phyloP scores from a whole-genome alignment of 2,888 invertebrate species.

The Gandaritis pyraliata region DNA sequence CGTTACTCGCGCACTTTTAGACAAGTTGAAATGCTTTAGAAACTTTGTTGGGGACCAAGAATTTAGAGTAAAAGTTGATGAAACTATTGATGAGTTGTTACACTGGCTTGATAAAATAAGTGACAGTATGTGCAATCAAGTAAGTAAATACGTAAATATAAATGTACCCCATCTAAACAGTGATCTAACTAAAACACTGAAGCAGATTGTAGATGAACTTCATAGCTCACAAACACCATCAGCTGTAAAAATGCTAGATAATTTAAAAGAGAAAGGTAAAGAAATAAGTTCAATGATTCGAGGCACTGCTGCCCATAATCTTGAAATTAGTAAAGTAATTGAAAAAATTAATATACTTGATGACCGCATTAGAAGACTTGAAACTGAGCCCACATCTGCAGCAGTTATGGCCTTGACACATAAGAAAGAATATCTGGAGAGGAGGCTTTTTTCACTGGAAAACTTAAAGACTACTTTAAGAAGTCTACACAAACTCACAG shows the following conservation, averaged over 20 bases:
- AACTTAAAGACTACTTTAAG: conserved; percentile 64
- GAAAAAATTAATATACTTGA: conserved; percentile 67
- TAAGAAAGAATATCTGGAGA: conserved; percentile 69
- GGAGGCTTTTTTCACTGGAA: conserved; percentile 62
- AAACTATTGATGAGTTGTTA: conserved; percentile 60
- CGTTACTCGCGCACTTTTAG: conserved; percentile 52
- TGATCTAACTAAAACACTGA: conserved; percentile 69
- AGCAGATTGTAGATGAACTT: conserved; percentile 67
- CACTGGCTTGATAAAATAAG: conserved; percentile 72
- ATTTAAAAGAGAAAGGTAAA: conserved; percentile 61
- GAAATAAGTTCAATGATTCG: conserved; percentile 65
- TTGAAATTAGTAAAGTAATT: conserved; percentile 68
- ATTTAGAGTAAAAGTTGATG: conserved; percentile 56
- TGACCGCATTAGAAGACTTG: conserved; percentile 63
- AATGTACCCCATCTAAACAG: conserved; percentile 55
- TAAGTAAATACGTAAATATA: conserved; percentile 63
- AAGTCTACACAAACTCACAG: conserved; percentile 50
- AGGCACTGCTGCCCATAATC: conserved; percentile 57
- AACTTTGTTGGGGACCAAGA: conserved; percentile 54
- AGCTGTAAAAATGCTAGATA: conserved; percentile 55
- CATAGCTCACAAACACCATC: conserved; percentile 49
- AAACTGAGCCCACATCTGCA: conserved; percentile 60
- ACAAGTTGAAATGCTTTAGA: conserved; percentile 64
- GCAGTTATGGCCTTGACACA: conserved; percentile 64
- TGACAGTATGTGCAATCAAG: conserved; percentile 60